Evolutionary conservation across 2,113 vertebrate genomes (phyloP), one percentile per base, ranked within the genome.

Genomic region (Mystacornis crossleyi): DNA sequence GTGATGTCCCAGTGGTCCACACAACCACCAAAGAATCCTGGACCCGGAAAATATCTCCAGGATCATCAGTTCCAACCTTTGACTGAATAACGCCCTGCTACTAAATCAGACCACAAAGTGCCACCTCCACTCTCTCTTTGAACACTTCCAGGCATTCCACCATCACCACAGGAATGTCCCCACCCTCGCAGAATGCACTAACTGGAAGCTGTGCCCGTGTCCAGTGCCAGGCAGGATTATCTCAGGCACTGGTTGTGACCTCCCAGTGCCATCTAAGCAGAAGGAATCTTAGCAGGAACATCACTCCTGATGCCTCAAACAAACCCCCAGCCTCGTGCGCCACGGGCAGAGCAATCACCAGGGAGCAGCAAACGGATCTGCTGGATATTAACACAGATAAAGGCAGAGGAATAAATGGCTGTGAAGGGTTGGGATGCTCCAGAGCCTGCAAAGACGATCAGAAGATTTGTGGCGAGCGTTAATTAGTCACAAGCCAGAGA

Each of bases 141-240:
- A 45, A 4, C 45, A 6, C 4, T 33, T 12, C 11, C 83, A 69
- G 72, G 9, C 21, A 7, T 15, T 28, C 65, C 71, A 18, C 17
- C 62, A 21, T 2, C 21, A 3, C 14, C 71, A 1, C 6, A 5
- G 5, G 57, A 9, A 25, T 0, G 4, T 16, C 16, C 55, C 50
- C 48, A 57, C 40, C 26, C 77, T 8, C 10, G 29, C 55, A 58
- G 47, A 12, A 24, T 6, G 11, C 3, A 1, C 20, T 33, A 12
- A 3, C 7, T 74, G 57, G 10, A 58, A 73, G 25, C 3, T 14
- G 38, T 26, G 40, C 45, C 66, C 12, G 0, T 9, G 24, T 3
- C 24, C 45, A 57, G 31, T 31, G 55, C 40, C 26, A 51, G 70
- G 26, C 53, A 72, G 43, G 50, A 55, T 81, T 48, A 28, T 20